phyloP scores from a whole-genome alignment of 1,140 invertebrate species.

The Drosophila varians region DNA sequence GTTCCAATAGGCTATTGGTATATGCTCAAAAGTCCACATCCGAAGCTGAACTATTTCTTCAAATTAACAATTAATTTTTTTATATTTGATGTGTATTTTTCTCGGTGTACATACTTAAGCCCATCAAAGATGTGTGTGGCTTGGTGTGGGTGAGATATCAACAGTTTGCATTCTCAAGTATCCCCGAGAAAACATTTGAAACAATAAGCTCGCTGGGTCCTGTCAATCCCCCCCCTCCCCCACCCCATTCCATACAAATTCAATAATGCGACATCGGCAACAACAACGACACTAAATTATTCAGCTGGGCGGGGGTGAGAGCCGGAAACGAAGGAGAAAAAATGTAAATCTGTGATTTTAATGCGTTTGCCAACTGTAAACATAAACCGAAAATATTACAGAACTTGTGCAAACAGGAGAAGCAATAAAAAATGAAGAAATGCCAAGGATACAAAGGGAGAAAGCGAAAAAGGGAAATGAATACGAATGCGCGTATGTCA shows the following conservation, averaged over 20 bases:
- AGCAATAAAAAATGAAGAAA: slow-evolving; percentile 62
- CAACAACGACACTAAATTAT: slow-evolving; percentile 77
- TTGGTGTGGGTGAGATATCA: slow-evolving; percentile 29
- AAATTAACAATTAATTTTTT: too few species aligned
- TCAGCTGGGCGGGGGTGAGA: slow-evolving; percentile 28
- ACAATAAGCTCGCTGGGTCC: slow-evolving; percentile 67
- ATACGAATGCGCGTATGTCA: slow-evolving; percentile 77
- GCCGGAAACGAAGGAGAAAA: slow-evolving; percentile 41
- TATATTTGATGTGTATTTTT: background rate
- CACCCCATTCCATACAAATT: slow-evolving; percentile 50
- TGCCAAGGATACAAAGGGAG: background rate
- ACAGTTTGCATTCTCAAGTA: slow-evolving; percentile 50
- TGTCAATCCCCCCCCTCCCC: slow-evolving; percentile 8
- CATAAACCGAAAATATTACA: slow-evolving; percentile 82
- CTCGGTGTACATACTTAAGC: slow-evolving; percentile 3
- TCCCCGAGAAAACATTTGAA: slow-evolving; percentile 65
- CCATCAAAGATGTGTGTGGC: background rate
- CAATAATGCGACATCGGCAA: slow-evolving; percentile 70
- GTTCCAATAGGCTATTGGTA: too few species aligned
- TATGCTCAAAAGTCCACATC: too few species aligned
- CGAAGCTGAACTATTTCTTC: too few species aligned
- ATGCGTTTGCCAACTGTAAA: slow-evolving; percentile 81
- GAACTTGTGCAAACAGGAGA: slow-evolving; percentile 74
- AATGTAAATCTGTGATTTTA: slow-evolving; percentile 83
- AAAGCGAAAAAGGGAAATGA: slow-evolving; percentile 59